Base-by-base conservation (phyloP, 2,888 invertebrate genomes). In the Tupiocoris notatus region DNA sequence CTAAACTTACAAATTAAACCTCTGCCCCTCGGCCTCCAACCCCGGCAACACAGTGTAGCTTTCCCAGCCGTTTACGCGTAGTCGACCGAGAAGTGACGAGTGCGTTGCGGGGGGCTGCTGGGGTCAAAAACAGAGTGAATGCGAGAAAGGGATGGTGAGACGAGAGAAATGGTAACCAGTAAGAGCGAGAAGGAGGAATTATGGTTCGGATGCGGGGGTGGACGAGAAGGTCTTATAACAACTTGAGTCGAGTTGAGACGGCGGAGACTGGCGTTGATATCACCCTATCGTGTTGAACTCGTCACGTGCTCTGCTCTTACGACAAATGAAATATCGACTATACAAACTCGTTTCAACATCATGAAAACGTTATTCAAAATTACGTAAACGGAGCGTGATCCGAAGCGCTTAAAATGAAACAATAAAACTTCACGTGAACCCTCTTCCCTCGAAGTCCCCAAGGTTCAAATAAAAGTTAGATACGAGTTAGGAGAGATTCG, bases 241-340 rank as follows among this genome's bases (percentile, higher is more conserved):
- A 39, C 39, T 39, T 39, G 39, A 39, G 39, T 12, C 39, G 39
- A 39, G 39, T 39, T 39, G 39, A 39, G 39, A 39, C 39, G 39
- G 39, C 25, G 66, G 25, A 21, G 39, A 12, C 16, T n/a, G 21
- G 67, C 67, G 67, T 67, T 67, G 67, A 67, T 67, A 67, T 67
- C 67, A 57, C 67, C 67, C 67, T 67, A 67, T 67, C 67, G 67
- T 67, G 67, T 67, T 67, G 67, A 67, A 67, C 67, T 67, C 67
- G 67, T 57, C 67, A 67, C 67, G 67, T 67, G 67, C 67, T 20
- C n/a, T 18, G 39, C 39, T 39, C 39, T 39, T 39, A 39, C 66
- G 22, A 23, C 22, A 54, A 67, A 57, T 54, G 57, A 67, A 67
- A 67, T 67, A 67, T 67, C 22, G 67, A 67, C 56, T 67, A 57